Conservation (phyloP, 2,797 vertebrate species). For the Hydrophis major region DNA sequence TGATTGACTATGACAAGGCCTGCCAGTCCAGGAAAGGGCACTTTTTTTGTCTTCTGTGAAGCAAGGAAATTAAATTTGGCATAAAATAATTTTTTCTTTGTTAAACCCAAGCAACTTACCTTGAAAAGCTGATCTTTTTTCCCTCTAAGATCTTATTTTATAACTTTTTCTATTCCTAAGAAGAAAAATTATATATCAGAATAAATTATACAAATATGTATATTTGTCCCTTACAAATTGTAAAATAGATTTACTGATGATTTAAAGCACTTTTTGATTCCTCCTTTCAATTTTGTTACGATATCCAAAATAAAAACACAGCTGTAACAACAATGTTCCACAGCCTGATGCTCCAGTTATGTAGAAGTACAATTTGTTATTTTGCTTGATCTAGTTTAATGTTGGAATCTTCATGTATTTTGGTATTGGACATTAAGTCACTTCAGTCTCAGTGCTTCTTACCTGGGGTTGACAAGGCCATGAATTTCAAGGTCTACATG, state of each 20-base stretch:
- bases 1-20: neutral
- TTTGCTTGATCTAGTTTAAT: neutral
- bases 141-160: neutral
- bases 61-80: neutral
- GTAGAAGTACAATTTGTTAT: neutral
- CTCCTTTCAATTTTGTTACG: neutral
- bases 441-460: neutral
- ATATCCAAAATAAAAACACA: neutral
- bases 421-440: neutral
- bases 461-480: neutral
- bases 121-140: accelerated
- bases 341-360: neutral
- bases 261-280: neutral
- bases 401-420: neutral
- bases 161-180: neutral
- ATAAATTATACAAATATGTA: neutral
- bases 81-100: neutral
- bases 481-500: neutral
- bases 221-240: neutral
- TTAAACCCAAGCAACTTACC: constrained; percentile 31
- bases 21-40: neutral
- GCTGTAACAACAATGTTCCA: neutral
- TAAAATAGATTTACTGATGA: neutral
- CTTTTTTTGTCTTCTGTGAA: neutral
- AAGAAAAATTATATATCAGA: constrained; percentile 21